A percentile compares a stretch with the other conserved stretches of the same genome.
Evolutionary conservation across 2,113 vertebrate species (phyloP).

Genomic region (Sus scrofa): DNA sequence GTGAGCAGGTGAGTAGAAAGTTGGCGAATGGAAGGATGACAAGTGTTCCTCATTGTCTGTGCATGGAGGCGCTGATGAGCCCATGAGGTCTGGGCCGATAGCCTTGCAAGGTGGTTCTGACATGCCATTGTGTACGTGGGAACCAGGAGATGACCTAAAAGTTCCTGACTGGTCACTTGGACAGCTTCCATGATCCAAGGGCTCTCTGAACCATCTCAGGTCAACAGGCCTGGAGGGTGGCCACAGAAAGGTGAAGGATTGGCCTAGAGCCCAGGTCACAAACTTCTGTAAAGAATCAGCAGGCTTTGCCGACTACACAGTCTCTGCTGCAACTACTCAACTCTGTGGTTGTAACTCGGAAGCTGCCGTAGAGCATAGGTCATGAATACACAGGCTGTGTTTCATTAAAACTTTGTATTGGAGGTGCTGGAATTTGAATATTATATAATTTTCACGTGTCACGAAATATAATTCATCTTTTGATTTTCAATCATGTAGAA

Average conservation of each 20-base stretch:
- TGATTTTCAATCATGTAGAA: slow-evolving; percentile 1
- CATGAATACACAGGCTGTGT: neutral
- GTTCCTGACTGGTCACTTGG: neutral
- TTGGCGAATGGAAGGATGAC: neutral
- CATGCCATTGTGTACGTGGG: rapidly evolving
- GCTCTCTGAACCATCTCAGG: neutral
- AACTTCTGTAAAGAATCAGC: neutral
- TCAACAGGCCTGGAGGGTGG: neutral
- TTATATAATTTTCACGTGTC: slow-evolving; percentile 5
- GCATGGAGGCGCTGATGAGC: rapidly evolving
- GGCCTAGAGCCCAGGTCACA: neutral
- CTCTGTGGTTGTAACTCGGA: neutral
- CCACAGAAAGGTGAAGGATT: neutral
- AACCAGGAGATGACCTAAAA: neutral
- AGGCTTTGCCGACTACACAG: neutral
- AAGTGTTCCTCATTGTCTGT: neutral
- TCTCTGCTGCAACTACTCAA: rapidly evolving
- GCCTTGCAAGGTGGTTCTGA: neutral
- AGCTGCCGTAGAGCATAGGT: neutral
- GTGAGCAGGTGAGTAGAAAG: neutral
- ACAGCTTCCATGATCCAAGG: neutral
- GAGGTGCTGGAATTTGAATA: slow-evolving; percentile 43
- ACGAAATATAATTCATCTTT: slow-evolving; percentile 15
- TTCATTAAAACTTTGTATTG: neutral
- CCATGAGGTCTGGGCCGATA: neutral